Percentiles rank a stretch among this genome's conserved stretches.
These are phyloP conservation scores for Leucophora obtusa DNA, from an alignment of 2,888 invertebrate genomes.

Conservation along the genomic window DNA sequence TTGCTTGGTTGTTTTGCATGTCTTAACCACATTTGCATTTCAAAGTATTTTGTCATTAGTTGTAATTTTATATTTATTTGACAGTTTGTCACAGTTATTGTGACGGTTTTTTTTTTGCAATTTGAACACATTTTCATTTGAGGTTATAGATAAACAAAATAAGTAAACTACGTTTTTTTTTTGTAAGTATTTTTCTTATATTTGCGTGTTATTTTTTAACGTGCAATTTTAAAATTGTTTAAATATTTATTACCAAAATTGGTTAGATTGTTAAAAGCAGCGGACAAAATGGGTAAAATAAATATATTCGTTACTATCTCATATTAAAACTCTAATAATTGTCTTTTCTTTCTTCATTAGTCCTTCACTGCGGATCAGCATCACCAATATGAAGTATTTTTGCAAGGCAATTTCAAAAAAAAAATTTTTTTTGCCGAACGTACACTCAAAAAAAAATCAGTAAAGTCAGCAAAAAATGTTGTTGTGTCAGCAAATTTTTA, in stretches of 20 bases:
- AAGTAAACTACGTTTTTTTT: background rate
- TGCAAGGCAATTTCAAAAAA: no score
- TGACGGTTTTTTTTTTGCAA: slow-evolving; percentile 60
- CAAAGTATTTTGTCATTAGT: slow-evolving; percentile 70
- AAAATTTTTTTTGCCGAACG: no score
- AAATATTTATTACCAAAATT: background rate
- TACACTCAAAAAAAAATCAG: no score
- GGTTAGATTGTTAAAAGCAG: no score
- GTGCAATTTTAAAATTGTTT: background rate
- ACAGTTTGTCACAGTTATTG: slow-evolving; percentile 67
- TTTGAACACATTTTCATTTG: background rate
- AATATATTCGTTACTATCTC: no score
- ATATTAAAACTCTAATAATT: no score
- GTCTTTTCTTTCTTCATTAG: no score
- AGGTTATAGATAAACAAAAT: background rate
- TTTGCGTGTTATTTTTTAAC: background rate
- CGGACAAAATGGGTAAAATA: no score
- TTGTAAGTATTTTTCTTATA: background rate
- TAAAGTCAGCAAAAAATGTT: no score
- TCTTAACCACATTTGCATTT: slow-evolving; percentile 67
- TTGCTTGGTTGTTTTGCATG: slow-evolving; percentile 54
- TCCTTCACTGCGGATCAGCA: no score
- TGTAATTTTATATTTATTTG: slow-evolving; percentile 67
- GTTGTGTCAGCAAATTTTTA: no score
- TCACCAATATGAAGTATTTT: no score